Base-by-base conservation (phyloP, 2,113 vertebrate genomes). In the Haliaeetus leucogaster region DNA sequence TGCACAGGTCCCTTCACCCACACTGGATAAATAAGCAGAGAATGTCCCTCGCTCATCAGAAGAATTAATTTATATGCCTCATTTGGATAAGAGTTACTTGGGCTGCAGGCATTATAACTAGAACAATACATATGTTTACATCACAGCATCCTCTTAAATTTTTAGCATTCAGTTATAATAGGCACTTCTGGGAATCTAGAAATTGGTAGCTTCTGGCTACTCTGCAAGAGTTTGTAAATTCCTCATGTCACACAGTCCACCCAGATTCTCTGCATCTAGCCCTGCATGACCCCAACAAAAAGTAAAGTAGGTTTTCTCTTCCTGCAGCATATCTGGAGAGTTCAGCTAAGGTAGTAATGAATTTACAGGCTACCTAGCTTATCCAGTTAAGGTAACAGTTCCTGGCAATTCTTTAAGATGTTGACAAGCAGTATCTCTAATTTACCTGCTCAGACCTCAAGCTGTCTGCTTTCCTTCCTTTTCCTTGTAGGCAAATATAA, bases 81-180 rank as follows among this genome's bases (percentile, higher is more conserved):
- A 8, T 94, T 95, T 96, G 47, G 74, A 23, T 58, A 68, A 77
- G 55, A 8, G 53, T 73, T 92, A 55, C 56, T 90, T 92, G 48
- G 53, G 50, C 90, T 88, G 58, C 30, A 91, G 74, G 53, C 88
- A 92, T 86, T 90, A 25, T 38, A 81, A 73, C 48, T 66, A 34
- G 17, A 76, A 94, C 59, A 95, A 93, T 88, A 52, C 58, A 77
- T 72, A 40, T 48, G 72, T 94, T 94, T 95, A 52, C 67, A 83
- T 45, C 59, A 77, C 55, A 62, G 27, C 16, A 90, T 48, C 55
- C 32, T 76, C 82, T 83, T 53, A 63, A 48, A 66, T 27, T 83
- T 94, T 86, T 78, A 88, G 59, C 81, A 73, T 93, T 92, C 74
- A 34, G 71, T 72, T 83, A 89, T 92, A 95, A 96, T 94, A 86